A percentile compares a stretch with the other conserved stretches of the same genome.
phyloP scores from a whole-genome alignment of 2,113 vertebrate species.

The Bagarius yarrelli region DNA sequence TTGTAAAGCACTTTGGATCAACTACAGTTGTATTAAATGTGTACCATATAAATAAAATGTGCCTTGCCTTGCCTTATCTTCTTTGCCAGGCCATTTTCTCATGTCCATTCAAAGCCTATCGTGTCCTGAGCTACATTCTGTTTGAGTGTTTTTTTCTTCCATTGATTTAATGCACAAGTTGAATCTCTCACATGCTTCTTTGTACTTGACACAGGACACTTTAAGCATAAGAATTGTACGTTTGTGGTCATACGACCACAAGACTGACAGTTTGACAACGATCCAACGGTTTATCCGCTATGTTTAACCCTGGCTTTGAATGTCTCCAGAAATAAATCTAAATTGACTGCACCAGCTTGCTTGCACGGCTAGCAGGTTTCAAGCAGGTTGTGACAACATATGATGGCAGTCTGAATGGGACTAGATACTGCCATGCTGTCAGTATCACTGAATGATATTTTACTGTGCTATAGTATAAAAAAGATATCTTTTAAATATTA shows the following conservation, averaged over 20 bases:
- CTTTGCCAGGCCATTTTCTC: background rate
- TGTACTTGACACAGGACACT: too few species aligned
- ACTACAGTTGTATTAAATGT: too few species aligned
- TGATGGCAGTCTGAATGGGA: background rate
- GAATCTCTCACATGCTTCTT: too few species aligned
- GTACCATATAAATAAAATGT: too few species aligned
- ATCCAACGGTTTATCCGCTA: background rate
- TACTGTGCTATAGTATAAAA: background rate
- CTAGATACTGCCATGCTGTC: background rate
- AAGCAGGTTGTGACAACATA: background rate
- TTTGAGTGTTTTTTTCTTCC: background rate
- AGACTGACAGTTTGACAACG: slow-evolving; percentile 5
- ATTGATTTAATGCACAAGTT: background rate
- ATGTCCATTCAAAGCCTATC: background rate
- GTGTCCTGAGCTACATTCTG: background rate
- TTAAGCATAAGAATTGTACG: background rate
- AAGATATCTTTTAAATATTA: background rate
- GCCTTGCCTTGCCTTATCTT: background rate
- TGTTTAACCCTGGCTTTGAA: background rate
- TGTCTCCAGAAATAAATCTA: background rate
- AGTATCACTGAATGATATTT: background rate
- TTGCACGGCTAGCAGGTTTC: background rate
- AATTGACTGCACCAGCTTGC: background rate
- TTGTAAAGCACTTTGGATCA: too few species aligned
- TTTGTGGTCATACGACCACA: background rate